Conservation (phyloP, 2,797 vertebrate genomes). For the Labroides dimidiatus region DNA sequence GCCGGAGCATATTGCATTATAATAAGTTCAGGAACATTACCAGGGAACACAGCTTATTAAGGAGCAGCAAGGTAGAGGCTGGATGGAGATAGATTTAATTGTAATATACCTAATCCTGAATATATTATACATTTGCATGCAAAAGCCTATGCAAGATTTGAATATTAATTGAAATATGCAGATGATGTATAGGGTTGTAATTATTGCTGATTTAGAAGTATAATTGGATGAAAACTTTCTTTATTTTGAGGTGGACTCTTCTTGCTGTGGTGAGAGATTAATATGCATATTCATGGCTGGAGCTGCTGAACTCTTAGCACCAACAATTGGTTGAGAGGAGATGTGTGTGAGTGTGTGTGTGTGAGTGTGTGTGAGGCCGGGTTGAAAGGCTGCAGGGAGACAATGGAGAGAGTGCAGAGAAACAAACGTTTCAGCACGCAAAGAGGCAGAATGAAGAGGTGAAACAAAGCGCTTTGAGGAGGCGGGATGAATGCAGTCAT, state of each 20-base stretch:
- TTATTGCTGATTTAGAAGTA: conserved; percentile 83
- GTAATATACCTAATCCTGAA: conserved; percentile 87
- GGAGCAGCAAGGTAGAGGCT: conserved; percentile 78
- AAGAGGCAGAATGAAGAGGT: conserved; percentile 19
- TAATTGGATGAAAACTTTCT: conserved; percentile 83
- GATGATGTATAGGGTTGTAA: conserved; percentile 83
- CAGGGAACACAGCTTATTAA: conserved; percentile 85
- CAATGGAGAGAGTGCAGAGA: conserved; percentile 46
- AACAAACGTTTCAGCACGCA: conserved; percentile 44
- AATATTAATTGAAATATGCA: conserved; percentile 88
- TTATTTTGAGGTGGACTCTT: conserved; percentile 49
- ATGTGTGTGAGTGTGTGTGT: conserved; percentile 52
- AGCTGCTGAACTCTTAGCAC: conserved; percentile 66
- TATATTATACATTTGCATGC: conserved; percentile 85
- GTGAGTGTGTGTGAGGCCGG: conserved; percentile 45
- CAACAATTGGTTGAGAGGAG: conserved; percentile 64
- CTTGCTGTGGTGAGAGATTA: conserved; percentile 52
- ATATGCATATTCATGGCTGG: conserved; percentile 76
- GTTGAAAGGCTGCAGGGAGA: conserved; percentile 58
- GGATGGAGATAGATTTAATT: conserved; percentile 81
- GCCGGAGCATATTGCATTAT: conserved; percentile 82
- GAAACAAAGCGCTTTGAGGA: conserved; percentile 38
- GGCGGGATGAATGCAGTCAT: conserved; percentile 7
- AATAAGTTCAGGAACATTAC: conserved; percentile 86
- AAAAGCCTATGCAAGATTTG: conserved; percentile 82